Conservation (phyloP, 2,113 vertebrate genomes). For the Embiotoca jacksoni region DNA sequence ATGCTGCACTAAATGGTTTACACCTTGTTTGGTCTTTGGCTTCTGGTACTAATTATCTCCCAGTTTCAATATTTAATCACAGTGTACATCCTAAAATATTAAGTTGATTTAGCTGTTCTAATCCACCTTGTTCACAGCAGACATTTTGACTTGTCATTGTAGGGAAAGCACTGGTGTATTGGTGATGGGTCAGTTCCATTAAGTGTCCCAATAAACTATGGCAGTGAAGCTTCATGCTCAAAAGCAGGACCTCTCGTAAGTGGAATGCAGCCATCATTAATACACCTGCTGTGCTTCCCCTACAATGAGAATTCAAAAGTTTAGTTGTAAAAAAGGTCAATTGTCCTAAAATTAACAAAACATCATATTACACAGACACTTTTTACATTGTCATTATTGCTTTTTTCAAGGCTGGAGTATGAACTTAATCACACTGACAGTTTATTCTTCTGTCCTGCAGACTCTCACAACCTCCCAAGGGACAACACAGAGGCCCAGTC, state of each 20-base stretch:
- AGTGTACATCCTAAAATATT: background rate
- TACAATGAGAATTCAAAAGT: too few species aligned
- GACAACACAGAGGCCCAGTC: conserved; percentile 92
- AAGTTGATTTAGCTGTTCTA: background rate
- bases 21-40: conserved; percentile 15
- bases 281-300: too few species aligned
- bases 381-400: background rate
- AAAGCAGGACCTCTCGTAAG: too few species aligned
- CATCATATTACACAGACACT: background rate
- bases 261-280: too few species aligned
- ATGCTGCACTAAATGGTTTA: background rate
- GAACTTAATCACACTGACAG: conserved; percentile 4
- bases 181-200: too few species aligned
- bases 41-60: conserved; percentile 19
- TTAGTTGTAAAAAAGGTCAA: too few species aligned
- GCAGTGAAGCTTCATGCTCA: too few species aligned
- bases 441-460: conserved; percentile 76
- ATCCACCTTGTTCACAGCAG: too few species aligned
- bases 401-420: background rate
- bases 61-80: conserved; percentile 26
- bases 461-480: conserved; percentile 89
- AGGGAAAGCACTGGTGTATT: too few species aligned
- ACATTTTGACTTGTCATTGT: too few species aligned
- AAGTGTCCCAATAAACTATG: too few species aligned
- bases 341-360: conserved; percentile 17